Evolutionary conservation across 2,888 invertebrate species (phyloP).

Genomic region (Atrina japonica): DNA sequence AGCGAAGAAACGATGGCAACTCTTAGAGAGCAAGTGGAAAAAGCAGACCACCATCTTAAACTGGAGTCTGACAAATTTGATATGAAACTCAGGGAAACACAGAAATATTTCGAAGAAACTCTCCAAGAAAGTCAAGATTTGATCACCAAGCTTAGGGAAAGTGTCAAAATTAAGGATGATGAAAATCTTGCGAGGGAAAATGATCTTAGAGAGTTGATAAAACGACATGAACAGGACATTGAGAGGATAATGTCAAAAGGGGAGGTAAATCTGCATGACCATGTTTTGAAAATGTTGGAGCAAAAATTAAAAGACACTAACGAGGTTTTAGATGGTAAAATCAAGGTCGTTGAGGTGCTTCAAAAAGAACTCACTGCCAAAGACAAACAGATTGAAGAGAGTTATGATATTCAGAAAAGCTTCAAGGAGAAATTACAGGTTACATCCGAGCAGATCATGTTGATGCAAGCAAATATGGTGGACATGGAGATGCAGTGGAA

Average conservation of each 20-base stretch:
- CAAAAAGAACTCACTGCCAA: slow-evolving; percentile 71
- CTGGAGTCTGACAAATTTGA: slow-evolving; percentile 69
- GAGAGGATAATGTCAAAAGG: slow-evolving; percentile 72
- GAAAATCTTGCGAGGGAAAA: slow-evolving; percentile 69
- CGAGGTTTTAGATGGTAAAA: slow-evolving; percentile 75
- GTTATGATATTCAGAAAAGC: slow-evolving; percentile 83
- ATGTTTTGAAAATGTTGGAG: slow-evolving; percentile 74
- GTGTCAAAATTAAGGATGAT: slow-evolving; percentile 64
- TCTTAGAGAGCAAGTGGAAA: slow-evolving; percentile 66
- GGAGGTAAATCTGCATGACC: slow-evolving; percentile 72
- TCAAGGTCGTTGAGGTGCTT: slow-evolving; percentile 74
- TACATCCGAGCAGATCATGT: slow-evolving; percentile 89
- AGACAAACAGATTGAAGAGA: slow-evolving; percentile 68
- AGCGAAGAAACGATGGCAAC: slow-evolving; percentile 68
- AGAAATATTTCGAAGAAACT: slow-evolving; percentile 76
- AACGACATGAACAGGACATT: slow-evolving; percentile 73
- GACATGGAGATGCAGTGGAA: slow-evolving; percentile 87
- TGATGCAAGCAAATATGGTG: slow-evolving; percentile 90
- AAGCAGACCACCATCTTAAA: slow-evolving; percentile 69
- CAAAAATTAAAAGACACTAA: slow-evolving; percentile 75
- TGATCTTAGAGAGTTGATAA: slow-evolving; percentile 69
- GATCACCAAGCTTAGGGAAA: slow-evolving; percentile 58
- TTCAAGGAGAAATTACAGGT: slow-evolving; percentile 89
- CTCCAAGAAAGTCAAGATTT: slow-evolving; percentile 71
- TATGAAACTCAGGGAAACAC: slow-evolving; percentile 70